Evolutionary conservation across 2,797 vertebrate species (phyloP).

Genomic region (Urocyon cinereoargenteus): DNA sequence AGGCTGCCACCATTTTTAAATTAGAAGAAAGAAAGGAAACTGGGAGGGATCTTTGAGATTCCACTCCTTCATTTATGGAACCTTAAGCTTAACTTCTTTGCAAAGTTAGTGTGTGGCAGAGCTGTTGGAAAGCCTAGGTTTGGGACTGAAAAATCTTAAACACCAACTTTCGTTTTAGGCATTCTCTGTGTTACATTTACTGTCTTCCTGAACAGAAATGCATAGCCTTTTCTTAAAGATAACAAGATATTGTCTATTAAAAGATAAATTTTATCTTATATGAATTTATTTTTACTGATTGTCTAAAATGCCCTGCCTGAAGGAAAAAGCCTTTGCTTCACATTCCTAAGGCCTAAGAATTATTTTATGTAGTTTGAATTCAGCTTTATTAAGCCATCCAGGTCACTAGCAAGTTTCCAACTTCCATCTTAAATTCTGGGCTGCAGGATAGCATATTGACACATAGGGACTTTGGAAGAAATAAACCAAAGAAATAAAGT

Average conservation of each 20-base stretch:
- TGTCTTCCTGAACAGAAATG: neutral
- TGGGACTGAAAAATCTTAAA: neutral
- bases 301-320: neutral
- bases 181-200: neutral
- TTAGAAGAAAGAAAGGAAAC: slow-evolving; percentile 28
- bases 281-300: slow-evolving; percentile 29
- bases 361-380: slow-evolving; percentile 52
- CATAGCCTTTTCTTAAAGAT: neutral
- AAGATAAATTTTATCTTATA: slow-evolving; percentile 1
- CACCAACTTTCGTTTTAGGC: neutral
- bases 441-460: neutral
- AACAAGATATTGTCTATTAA: neutral
- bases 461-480: neutral
- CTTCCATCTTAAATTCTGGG: neutral
- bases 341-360: slow-evolving; percentile 1
- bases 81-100: neutral
- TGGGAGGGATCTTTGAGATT: neutral
- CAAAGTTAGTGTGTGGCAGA: neutral
- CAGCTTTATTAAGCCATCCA: slow-evolving; percentile 12
- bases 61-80: neutral
- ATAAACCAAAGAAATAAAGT: slow-evolving; percentile 18
- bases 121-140: neutral
- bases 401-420: slow-evolving; percentile 8
- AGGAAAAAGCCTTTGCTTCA: neutral
- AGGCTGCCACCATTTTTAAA: slow-evolving; percentile 34